phyloP scores from a whole-genome alignment of 1,140 invertebrate genomes.

The Limonius californicus region DNA sequence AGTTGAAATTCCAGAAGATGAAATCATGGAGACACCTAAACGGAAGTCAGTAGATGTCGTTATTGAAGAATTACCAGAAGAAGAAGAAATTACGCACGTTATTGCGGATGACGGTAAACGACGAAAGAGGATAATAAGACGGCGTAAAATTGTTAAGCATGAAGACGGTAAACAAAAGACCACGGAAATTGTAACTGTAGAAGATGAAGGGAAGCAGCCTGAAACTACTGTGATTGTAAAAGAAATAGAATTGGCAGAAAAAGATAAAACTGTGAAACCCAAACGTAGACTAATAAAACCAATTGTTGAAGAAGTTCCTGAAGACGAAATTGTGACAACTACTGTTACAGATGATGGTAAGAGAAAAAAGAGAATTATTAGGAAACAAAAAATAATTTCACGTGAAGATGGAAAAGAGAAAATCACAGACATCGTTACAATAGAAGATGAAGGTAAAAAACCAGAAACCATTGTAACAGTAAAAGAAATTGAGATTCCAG shows the following conservation, averaged over 20 bases:
- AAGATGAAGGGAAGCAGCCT: slow-evolving; percentile 18
- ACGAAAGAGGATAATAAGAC: slow-evolving; percentile 24
- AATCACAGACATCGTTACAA: slow-evolving; percentile 33
- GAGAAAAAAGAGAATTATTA: slow-evolving; percentile 23
- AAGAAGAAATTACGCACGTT: slow-evolving; percentile 45
- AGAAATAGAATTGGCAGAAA: slow-evolving; percentile 29
- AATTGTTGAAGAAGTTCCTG: slow-evolving; percentile 34
- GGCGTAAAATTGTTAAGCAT: slow-evolving; percentile 30
- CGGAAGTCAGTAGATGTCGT: not conserved
- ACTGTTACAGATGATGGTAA: slow-evolving; percentile 24
- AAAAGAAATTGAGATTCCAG: slow-evolving; percentile 17
- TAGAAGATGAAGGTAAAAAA: slow-evolving; percentile 19
- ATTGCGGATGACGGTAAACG: slow-evolving; percentile 18
- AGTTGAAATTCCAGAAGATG: slow-evolving; percentile 43
- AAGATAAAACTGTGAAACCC: slow-evolving; percentile 20
- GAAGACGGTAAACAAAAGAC: slow-evolving; percentile 31
- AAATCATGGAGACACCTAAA: slow-evolving; percentile 32
- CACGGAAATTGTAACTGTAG: slow-evolving; percentile 30
- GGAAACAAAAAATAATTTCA: slow-evolving; percentile 30
- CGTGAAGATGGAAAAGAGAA: slow-evolving; percentile 30
- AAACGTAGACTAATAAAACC: slow-evolving; percentile 17
- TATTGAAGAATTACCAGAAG: slow-evolving; percentile 41
- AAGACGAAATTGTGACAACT: slow-evolving; percentile 46
- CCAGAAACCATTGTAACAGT: slow-evolving; percentile 21
- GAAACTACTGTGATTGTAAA: slow-evolving; percentile 42